These are phyloP conservation scores for Dasysyrphus albostriatus DNA, from an alignment of 2,888 invertebrate species.

Conservation along the genomic window DNA sequence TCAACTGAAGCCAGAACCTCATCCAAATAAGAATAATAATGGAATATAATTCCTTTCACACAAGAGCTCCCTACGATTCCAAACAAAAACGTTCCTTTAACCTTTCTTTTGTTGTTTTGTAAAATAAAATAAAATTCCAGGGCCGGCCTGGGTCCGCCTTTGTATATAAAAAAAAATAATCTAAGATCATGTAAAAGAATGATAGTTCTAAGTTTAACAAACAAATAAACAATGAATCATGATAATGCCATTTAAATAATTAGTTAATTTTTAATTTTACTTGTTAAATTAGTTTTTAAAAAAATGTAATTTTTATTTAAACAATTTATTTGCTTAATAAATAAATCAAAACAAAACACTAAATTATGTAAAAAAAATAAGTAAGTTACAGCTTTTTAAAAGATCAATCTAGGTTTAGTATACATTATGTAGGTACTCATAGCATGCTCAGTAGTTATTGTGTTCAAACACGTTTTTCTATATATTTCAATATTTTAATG, in stretches of 20 bases:
- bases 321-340: conserved; percentile 38
- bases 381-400: conserved; percentile 56
- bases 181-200: conserved; percentile 19
- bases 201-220: conserved; percentile 2
- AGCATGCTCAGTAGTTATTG: not conserved
- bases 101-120: conserved; percentile 35
- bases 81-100: conserved; percentile 68
- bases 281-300: conserved; percentile 56
- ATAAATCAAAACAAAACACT: conserved; percentile 4
- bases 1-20: conserved; percentile 39
- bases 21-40: conserved; percentile 36
- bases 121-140: conserved; percentile 16
- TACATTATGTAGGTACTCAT: conserved; percentile 5
- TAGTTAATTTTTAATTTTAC: conserved; percentile 61
- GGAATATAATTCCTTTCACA: conserved; percentile 50
- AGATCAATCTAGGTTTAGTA: conserved; percentile 4
- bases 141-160: conserved; percentile 22
- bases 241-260: conserved; percentile 56
- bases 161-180: conserved; percentile 50
- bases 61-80: conserved; percentile 29
- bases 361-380: conserved; percentile 43
- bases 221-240: conserved; percentile 10
- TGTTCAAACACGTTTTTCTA: conserved; percentile 15
- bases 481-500: not conserved
- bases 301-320: conserved; percentile 38